Percentiles rank a stretch among this genome's conserved stretches.
Conservation (phyloP, 1,140 invertebrate genomes). For the Apis laboriosa region DNA sequence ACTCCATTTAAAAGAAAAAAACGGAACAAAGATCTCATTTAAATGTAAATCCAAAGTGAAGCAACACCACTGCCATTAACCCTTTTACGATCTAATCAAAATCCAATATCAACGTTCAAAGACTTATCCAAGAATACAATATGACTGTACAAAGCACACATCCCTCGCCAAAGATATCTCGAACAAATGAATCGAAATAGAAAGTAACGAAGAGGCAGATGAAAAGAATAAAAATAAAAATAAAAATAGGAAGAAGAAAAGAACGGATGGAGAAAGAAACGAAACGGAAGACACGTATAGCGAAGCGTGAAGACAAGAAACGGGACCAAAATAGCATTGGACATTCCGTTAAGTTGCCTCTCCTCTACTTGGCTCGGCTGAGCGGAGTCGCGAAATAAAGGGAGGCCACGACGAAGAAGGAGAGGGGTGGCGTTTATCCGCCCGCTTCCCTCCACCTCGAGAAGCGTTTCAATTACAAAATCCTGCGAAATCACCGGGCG, state of each 20-base stretch:
- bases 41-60: constrained; percentile 12
- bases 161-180: no score
- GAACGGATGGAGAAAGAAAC: constrained; percentile 13
- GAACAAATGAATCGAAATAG: not conserved
- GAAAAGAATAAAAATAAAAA: no score
- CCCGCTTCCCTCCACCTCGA: constrained; percentile 47
- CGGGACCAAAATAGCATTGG: constrained; percentile 65
- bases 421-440: constrained; percentile 50
- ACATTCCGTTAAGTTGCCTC: constrained; percentile 68
- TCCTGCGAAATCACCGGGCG: constrained; percentile 62
- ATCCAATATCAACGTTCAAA: constrained; percentile 11
- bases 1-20: not conserved
- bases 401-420: constrained; percentile 33
- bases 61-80: constrained; percentile 2
- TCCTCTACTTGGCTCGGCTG: constrained; percentile 4
- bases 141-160: no score
- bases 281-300: not conserved
- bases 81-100: no score
- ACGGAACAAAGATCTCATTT: constrained; percentile 9
- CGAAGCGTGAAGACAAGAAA: constrained; percentile 13
- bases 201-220: not conserved
- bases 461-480: constrained; percentile 68
- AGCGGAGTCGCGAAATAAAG: constrained; percentile 57
- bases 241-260: constrained; percentile 24
- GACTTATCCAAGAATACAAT: not conserved